Base-by-base conservation (phyloP, 1,140 invertebrate species). In the Helicoverpa armigera region DNA sequence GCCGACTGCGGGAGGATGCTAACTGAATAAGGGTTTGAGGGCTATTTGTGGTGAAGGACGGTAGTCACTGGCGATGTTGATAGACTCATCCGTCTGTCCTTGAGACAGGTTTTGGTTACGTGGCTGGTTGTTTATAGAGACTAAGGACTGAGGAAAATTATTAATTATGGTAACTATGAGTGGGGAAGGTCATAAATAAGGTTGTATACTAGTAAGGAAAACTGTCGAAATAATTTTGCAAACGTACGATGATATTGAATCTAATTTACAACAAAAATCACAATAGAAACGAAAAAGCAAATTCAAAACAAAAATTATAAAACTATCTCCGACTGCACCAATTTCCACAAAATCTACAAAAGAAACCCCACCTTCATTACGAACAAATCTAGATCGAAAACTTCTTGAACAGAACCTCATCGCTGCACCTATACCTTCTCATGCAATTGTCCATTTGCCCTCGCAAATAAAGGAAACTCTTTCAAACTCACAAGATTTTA, bases 401-500 rank as follows among this genome's bases (percentile, higher is more conserved):
- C 31, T 79, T 79, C 35, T 58, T 31, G 54, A 58, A 79, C 35
- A 23, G 65, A 70, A 70, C 53, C 63, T 79, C 76, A 70, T 70
- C 56, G 43, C 16, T 79, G 76, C 65, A 67, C 75, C 75, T 77
- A 76, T 65, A 79, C 53, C 76, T 79, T 79, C 65, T 43, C 76
- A 79, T 60, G 65, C 65, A 70, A 83, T 83, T 82, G 84, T 83
- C 84, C 82, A 86, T 86, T 86, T 86, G 78, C 69, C 51, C 76
- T 75, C 75, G 69, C 76, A 77, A 83, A 86, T 82, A 84, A 86
- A 86, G 78, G 79, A 82, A 86, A 72, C 78, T 79, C 76, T 81
- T 85, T 69, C 75, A 70, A 86, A 84, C 65, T 84, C 77, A 65
- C 80, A 67, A 84, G 85, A 86, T 84, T 81, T 84, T 86, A 86